Base-by-base conservation (phyloP, 2,797 vertebrate species). In the Microctenopoma stevenorrisi region DNA sequence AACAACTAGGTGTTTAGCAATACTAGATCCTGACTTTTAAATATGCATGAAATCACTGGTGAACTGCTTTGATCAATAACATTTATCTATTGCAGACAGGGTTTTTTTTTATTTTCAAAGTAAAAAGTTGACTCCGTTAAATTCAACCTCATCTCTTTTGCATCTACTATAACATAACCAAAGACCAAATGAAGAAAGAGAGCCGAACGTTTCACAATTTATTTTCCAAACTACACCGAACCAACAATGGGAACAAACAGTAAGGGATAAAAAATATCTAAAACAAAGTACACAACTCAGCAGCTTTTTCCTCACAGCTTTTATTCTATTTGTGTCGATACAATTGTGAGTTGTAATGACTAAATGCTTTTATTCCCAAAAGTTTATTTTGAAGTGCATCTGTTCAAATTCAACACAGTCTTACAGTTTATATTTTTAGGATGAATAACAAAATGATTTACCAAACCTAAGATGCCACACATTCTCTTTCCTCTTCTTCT, bases 181-280 rank as follows among this genome's bases (percentile, higher is more conserved):
- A 44, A 0, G 0, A n/a, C 11, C 10, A 13, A 51, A 68, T 18
- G n/a, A 58, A 58, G 13, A 64, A 52, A 70, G 16, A 72, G 5
- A 22, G 26, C 7, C 58, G 18, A 62, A 55, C 16, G 44, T 0
- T 7, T 28, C 15, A 58, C 25, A 37, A 0, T 84, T 79, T 83
- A 80, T 84, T 84, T 33, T 0, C 58, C 66, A 14, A 79, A 63
- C 57, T 12, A 73, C 10, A 67, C 40, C 10, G 55, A 15, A 56
- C n/a, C 4, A 61, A 49, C 14, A 46, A 15, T 3, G 57, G 9
- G 15, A 43, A 67, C 2, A 52, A 30, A 51, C 2, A 28, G 4
- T 22, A 25, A 40, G 1, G 9, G 30, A 55, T 9, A 30, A 50
- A 38, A 51, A 2, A 44, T 15, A 38, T 5, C 13, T 22, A 49